phyloP scores from a whole-genome alignment of 2,888 invertebrate genomes.

The Cataglyphis altisquamis region DNA sequence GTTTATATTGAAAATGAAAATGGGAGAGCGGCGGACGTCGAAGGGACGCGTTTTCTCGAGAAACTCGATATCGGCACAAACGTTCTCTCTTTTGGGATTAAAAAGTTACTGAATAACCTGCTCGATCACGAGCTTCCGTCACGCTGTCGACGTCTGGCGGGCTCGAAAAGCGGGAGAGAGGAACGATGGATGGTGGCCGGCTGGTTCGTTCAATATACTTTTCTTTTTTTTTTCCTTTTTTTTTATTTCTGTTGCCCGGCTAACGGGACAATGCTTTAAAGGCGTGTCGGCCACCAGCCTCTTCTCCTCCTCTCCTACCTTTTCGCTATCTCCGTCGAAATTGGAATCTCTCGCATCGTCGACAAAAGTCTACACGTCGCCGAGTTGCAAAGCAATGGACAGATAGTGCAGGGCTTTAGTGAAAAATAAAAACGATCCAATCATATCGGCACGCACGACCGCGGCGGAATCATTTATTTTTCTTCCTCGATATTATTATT shows the following conservation, averaged over 20 bases:
- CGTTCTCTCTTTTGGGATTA: conserved; percentile 21
- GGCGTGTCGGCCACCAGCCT: conserved; percentile 4
- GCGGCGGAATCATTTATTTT: background rate
- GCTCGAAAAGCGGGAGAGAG: conserved; percentile 38
- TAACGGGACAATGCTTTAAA: conserved; percentile 46
- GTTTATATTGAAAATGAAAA: background rate
- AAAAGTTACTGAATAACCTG: conserved; percentile 45
- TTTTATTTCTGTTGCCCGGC: background rate
- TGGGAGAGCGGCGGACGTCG: background rate
- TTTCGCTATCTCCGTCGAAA: conserved; percentile 62
- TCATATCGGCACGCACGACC: background rate
- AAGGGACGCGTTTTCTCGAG: conserved; percentile 10
- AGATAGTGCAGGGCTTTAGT: conserved; percentile 32
- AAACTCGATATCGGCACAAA: conserved; percentile 9
- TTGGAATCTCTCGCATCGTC: conserved; percentile 64
- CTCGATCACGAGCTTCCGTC: conserved; percentile 40
- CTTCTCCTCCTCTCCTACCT: background rate
- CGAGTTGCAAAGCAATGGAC: conserved; percentile 53
- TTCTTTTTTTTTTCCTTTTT: conserved; percentile 21
- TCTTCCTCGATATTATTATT: conserved; percentile 14
- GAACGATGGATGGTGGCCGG: conserved; percentile 44
- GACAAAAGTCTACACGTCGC: conserved; percentile 62
- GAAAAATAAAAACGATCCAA: conserved; percentile 46
- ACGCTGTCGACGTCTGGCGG: conserved; percentile 20
- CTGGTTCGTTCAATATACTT: conserved; percentile 15